Percentiles rank a stretch among this genome's conserved stretches.
Evolutionary conservation across 1,140 invertebrate genomes (phyloP).

Genomic region (Parasteatoda tepidariorum): DNA sequence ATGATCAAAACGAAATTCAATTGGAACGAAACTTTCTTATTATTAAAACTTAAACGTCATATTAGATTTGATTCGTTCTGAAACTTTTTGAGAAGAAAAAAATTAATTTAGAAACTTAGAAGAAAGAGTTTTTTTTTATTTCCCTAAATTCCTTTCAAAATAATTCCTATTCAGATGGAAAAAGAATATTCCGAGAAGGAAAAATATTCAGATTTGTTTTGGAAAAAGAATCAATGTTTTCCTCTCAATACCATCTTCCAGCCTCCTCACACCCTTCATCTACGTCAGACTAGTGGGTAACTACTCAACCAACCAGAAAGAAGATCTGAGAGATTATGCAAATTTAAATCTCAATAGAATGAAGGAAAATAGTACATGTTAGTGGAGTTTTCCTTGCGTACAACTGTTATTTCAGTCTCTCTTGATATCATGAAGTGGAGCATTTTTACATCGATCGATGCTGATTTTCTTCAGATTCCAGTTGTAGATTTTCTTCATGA

Average conservation of each 20-base stretch:
- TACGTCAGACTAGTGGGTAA: background rate
- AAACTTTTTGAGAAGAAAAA: too few relatives aligned
- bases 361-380: background rate
- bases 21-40: too few relatives aligned
- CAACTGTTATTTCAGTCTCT: background rate
- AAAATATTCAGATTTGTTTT: background rate
- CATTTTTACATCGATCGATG: background rate
- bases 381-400: background rate
- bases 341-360: slow-evolving; percentile 32
- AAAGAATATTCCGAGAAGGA: too few relatives aligned
- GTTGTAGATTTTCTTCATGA: background rate
- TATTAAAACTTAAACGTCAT: too few relatives aligned
- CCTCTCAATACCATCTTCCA: background rate
- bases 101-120: too few relatives aligned
- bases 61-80: too few relatives aligned
- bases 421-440: background rate
- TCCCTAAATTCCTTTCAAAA: too few relatives aligned
- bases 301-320: slow-evolving; percentile 40
- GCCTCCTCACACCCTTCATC: background rate
- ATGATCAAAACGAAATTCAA: too few relatives aligned
- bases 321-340: slow-evolving; percentile 33
- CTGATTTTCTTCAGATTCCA: background rate
- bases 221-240: background rate
- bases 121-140: too few relatives aligned
- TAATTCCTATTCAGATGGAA: too few relatives aligned